phyloP scores from a whole-genome alignment of 1,140 invertebrate species.

The Cylas formicarius region DNA sequence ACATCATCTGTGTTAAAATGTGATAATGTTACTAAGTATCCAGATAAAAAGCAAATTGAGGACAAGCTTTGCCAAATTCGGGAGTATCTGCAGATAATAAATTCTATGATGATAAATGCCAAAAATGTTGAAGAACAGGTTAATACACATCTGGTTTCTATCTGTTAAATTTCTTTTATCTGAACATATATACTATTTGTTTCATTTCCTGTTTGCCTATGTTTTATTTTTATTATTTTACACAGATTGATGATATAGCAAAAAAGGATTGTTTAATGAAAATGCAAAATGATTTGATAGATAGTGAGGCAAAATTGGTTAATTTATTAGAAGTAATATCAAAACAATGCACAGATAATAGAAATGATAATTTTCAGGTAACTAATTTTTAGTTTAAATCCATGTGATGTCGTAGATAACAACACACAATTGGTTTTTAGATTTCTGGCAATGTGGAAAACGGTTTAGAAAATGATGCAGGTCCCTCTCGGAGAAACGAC shows the following conservation, averaged over 20 bases:
- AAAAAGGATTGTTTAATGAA: slow-evolving; percentile 34
- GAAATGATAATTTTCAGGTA: neutral
- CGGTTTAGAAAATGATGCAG: slow-evolving; percentile 17
- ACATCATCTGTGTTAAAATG: slow-evolving; percentile 35
- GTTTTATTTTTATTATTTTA: slow-evolving; percentile 1
- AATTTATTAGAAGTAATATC: slow-evolving; percentile 32
- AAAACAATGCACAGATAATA: slow-evolving; percentile 24
- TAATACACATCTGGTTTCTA: slow-evolving; percentile 2
- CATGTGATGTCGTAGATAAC: neutral
- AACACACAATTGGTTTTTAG: neutral
- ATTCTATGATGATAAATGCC: slow-evolving; percentile 40
- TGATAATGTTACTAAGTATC: slow-evolving; percentile 41
- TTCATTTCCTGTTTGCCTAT: too few species aligned
- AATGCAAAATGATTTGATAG: slow-evolving; percentile 37
- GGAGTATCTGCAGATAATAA: slow-evolving; percentile 42
- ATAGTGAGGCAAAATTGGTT: slow-evolving; percentile 40
- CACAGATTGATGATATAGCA: slow-evolving; percentile 24
- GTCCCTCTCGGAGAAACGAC: slow-evolving; percentile 25
- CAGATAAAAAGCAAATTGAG: slow-evolving; percentile 42
- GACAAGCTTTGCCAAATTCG: slow-evolving; percentile 41
- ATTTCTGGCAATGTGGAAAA: slow-evolving; percentile 17
- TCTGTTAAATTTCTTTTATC: neutral
- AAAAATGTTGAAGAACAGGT: slow-evolving; percentile 42
- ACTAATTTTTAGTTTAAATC: slow-evolving; percentile 7
- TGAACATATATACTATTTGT: neutral